A percentile compares a stretch with the other conserved stretches of the same genome.
Conservation (phyloP, 1,140 invertebrate genomes). For the Pseudomyrmex cubaensis region DNA sequence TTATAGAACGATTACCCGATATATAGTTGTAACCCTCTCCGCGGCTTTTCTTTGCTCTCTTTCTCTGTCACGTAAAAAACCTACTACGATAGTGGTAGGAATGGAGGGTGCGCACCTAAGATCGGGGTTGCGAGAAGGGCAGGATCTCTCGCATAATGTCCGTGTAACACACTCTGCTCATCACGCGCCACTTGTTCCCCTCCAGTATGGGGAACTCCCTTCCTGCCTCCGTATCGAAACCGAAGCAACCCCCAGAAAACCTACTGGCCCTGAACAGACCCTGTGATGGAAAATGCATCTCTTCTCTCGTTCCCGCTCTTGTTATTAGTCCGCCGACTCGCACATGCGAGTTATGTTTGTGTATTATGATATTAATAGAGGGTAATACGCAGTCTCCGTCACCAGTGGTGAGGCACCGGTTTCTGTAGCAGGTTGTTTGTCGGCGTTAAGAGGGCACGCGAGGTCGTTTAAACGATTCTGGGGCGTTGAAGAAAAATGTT, state of each 20-base stretch:
- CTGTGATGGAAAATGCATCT: conserved; percentile 63
- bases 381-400: conserved; percentile 75
- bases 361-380: conserved; percentile 85
- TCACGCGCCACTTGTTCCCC: conserved; percentile 82
- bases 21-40: conserved; percentile 78
- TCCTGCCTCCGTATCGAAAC: conserved; percentile 22
- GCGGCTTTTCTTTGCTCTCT: conserved; percentile 15
- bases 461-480: conserved; percentile 58
- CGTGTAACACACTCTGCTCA: conserved; percentile 82
- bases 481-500: background rate
- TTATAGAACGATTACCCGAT: conserved; percentile 75
- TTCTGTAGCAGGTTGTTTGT: conserved; percentile 78
- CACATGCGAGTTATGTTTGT: conserved; percentile 82
- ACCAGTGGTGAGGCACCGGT: conserved; percentile 59
- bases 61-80: conserved; percentile 68
- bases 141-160: conserved; percentile 79
- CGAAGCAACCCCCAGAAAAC: conserved; percentile 72
- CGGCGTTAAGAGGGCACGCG: conserved; percentile 63
- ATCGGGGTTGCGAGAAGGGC: conserved; percentile 60
- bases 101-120: conserved; percentile 46
- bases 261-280: conserved; percentile 66
- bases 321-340: conserved; percentile 68
- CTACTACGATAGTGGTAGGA: conserved; percentile 52
- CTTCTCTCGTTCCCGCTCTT: conserved; percentile 43
- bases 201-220: conserved; percentile 50